phyloP scores from a whole-genome alignment of 1,140 invertebrate species.

The Lordiphosa collinella region DNA sequence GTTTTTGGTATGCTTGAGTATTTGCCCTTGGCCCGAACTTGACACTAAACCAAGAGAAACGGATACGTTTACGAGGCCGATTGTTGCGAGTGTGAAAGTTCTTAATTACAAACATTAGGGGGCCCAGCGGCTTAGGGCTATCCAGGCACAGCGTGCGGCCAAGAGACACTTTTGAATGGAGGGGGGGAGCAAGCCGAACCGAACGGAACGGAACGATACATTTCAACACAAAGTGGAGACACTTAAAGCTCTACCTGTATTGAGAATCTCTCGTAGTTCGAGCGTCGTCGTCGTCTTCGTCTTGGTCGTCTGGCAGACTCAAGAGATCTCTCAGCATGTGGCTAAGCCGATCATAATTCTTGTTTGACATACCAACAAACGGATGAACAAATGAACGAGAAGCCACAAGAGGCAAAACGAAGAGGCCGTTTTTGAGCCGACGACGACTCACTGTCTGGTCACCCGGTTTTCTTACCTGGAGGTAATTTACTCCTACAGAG shows the following conservation, averaged over 20 bases:
- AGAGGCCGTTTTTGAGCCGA: constrained; percentile 14
- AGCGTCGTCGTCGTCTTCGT: constrained; percentile 22
- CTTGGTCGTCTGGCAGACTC: constrained; percentile 13
- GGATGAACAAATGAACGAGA: constrained; percentile 77
- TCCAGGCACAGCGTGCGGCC: constrained; percentile 66
- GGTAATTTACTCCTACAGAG: constrained; percentile 72
- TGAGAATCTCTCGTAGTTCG: constrained; percentile 39
- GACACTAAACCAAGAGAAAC: constrained; percentile 68
- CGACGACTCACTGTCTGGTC: constrained; percentile 10
- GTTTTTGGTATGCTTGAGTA: constrained; percentile 14
- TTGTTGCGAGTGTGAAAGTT: constrained; percentile 79
- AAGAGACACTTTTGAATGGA: constrained; percentile 76
- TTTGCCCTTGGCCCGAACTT: constrained; percentile 67
- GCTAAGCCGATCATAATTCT: constrained; percentile 80
- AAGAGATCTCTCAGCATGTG: constrained; percentile 72
- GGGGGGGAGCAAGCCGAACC: constrained; percentile 17
- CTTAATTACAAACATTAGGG: constrained; percentile 79
- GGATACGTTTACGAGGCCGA: constrained; percentile 68
- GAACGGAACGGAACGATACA: constrained; percentile 53
- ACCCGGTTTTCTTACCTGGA: constrained; percentile 45
- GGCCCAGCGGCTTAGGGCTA: constrained; percentile 72
- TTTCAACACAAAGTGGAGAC: constrained; percentile 78
- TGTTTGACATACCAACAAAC: constrained; percentile 78
- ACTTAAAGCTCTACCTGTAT: constrained; percentile 78
- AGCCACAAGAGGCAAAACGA: constrained; percentile 35